Conservation (phyloP, 2,113 vertebrate genomes). For the Syngnathus floridae region DNA sequence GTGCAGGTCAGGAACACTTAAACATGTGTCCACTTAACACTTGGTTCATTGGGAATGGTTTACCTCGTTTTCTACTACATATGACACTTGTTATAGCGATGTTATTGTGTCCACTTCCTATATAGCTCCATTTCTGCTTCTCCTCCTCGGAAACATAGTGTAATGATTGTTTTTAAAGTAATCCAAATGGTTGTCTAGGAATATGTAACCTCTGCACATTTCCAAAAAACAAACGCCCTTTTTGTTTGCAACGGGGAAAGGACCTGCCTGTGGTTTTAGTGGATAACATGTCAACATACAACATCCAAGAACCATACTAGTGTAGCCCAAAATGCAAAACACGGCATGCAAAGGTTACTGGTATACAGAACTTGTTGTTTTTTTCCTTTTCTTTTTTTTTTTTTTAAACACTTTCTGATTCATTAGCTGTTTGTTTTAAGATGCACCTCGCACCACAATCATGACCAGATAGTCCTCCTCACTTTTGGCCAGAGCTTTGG, state of each 20-base stretch:
- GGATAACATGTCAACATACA: slow-evolving; percentile 62
- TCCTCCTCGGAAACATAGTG: background rate
- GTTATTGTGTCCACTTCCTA: slow-evolving; percentile 25
- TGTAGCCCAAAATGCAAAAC: slow-evolving; percentile 89
- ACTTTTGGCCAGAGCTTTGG: slow-evolving; percentile 96
- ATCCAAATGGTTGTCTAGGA: slow-evolving; percentile 26
- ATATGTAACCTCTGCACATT: slow-evolving; percentile 20
- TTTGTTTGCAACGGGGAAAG: slow-evolving; percentile 28
- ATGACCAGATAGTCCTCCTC: slow-evolving; percentile 99
- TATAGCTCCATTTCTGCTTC: background rate
- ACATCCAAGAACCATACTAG: slow-evolving; percentile 72
- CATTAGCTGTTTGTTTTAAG: slow-evolving; percentile 72
- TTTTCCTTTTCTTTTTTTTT: slow-evolving; percentile 30
- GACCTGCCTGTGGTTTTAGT: slow-evolving; percentile 44
- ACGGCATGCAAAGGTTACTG: slow-evolving; percentile 78
- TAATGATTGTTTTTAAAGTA: background rate
- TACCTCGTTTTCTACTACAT: background rate
- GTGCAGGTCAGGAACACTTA: background rate
- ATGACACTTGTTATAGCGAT: slow-evolving; percentile 11
- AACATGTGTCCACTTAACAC: background rate
- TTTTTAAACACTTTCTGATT: slow-evolving; percentile 31
- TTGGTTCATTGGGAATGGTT: background rate
- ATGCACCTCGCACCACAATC: slow-evolving; percentile 98
- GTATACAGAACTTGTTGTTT: slow-evolving; percentile 63
- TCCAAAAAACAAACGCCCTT: slow-evolving; percentile 36